These are phyloP conservation scores for Myiothlypis coronata DNA, from an alignment of 2,797 vertebrate genomes.

Conservation along the genomic window DNA sequence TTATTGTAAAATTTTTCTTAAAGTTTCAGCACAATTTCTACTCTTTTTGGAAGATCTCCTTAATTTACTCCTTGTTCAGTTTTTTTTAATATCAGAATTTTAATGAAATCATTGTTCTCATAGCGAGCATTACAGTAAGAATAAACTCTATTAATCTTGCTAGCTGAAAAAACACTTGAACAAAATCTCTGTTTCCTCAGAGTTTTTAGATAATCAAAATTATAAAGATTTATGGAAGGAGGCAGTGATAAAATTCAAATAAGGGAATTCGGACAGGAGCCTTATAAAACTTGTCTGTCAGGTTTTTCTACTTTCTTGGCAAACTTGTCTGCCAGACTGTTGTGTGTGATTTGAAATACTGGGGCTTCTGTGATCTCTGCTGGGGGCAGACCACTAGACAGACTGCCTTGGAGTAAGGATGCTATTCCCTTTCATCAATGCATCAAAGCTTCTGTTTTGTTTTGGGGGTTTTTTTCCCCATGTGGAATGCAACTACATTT, in stretches of 20 bases:
- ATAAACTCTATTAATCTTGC: neutral
- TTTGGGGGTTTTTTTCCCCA: neutral
- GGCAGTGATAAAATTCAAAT: neutral
- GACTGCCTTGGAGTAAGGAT: neutral
- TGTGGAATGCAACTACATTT: neutral
- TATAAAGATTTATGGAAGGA: neutral
- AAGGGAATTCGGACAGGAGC: neutral
- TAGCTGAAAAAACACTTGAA: neutral
- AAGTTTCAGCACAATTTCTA: neutral
- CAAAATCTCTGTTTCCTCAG: neutral
- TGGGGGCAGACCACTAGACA: neutral
- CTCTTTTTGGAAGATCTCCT: neutral
- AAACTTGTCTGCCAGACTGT: neutral
- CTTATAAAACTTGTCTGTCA: neutral
- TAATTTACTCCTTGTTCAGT: neutral
- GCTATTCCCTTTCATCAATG: neutral
- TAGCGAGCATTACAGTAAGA: neutral
- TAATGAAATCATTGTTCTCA: neutral
- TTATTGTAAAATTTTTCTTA: neutral
- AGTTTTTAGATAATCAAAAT: neutral
- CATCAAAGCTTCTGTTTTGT: neutral
- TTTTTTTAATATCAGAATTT: neutral
- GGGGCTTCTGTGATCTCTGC: slow-evolving; percentile 9
- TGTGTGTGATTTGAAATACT: neutral
- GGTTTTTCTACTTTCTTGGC: neutral